phyloP scores from a whole-genome alignment of 92 coral and sea anemone species.

The Anthopleura xanthogrammica region DNA sequence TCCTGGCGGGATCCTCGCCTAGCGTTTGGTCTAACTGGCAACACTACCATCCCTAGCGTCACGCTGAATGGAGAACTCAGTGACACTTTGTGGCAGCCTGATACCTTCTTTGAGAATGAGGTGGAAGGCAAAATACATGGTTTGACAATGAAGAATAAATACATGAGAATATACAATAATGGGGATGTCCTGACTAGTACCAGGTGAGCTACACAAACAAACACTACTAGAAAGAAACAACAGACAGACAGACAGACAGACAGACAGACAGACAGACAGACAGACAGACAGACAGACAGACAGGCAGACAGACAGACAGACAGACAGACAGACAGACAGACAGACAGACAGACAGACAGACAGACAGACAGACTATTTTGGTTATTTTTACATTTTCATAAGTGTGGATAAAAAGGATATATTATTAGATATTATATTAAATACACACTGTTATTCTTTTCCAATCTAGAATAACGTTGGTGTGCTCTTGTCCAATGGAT shows the following conservation, averaged over 20 bases:
- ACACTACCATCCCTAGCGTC: conserved; percentile 28
- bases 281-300: too few relatives aligned
- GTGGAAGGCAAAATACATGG: conserved; percentile 59
- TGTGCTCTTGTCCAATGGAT: conserved; percentile 74
- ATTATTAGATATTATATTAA: background rate
- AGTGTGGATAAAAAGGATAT: too few relatives aligned
- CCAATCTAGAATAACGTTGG: conserved; percentile 52
- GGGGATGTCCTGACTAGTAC: conserved; percentile 60
- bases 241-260: background rate
- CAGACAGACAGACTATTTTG: too few relatives aligned
- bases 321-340: too few relatives aligned
- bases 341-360: too few relatives aligned
- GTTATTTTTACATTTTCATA: too few relatives aligned
- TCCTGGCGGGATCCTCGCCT: conserved; percentile 70
- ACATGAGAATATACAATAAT: conserved; percentile 47
- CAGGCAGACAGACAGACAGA: too few relatives aligned
- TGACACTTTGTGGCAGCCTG: conserved; percentile 80
- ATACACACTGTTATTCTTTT: background rate
- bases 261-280: background rate
- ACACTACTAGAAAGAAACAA: background rate
- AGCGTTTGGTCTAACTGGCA: conserved; percentile 25
- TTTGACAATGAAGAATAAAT: conserved; percentile 62
- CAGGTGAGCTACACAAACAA: conserved; percentile 44
- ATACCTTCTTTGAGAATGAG: conserved; percentile 73
- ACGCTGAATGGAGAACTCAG: conserved; percentile 53